Evolutionary conservation across 2,888 invertebrate genomes (phyloP).

Genomic region (Epiblema foenella): DNA sequence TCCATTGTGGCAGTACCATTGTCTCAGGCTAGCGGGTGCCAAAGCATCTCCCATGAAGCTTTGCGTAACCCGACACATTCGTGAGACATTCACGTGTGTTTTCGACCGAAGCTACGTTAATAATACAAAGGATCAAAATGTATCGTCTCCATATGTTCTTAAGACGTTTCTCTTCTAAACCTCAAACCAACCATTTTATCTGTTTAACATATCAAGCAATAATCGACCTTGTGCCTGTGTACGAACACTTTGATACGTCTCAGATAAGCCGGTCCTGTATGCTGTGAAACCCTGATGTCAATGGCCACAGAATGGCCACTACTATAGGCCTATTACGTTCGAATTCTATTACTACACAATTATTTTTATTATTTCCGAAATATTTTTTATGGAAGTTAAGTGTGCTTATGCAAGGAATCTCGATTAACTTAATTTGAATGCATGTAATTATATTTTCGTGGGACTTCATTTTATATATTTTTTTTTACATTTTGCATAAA

Average conservation of each 20-base stretch:
- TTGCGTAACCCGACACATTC: conserved; percentile 38
- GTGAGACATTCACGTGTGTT: conserved; percentile 33
- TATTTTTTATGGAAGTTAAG: neutral
- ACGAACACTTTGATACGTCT: conserved; percentile 4
- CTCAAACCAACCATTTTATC: neutral
- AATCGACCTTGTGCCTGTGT: neutral
- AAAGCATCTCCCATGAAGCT: conserved; percentile 39
- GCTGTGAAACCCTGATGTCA: conserved; percentile 32
- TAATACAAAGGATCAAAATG: neutral
- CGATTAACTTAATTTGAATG: neutral
- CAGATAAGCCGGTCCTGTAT: conserved; percentile 2
- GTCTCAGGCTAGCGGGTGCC: conserved; percentile 20
- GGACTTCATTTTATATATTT: neutral
- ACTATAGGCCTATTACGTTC: conserved; percentile 12
- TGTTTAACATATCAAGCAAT: neutral
- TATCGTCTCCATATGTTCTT: conserved; percentile 1
- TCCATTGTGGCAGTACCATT: conserved; percentile 35
- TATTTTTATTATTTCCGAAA: conserved; percentile 3
- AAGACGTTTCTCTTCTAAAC: neutral
- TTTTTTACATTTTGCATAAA: too few relatives aligned
- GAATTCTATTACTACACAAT: conserved; percentile 18
- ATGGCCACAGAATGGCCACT: conserved; percentile 31
- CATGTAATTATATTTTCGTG: neutral
- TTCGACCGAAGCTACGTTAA: conserved; percentile 11
- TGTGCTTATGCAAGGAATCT: neutral